Base-by-base conservation (phyloP, 1,140 invertebrate genomes). In the Pseudomyrmex pallidus region DNA sequence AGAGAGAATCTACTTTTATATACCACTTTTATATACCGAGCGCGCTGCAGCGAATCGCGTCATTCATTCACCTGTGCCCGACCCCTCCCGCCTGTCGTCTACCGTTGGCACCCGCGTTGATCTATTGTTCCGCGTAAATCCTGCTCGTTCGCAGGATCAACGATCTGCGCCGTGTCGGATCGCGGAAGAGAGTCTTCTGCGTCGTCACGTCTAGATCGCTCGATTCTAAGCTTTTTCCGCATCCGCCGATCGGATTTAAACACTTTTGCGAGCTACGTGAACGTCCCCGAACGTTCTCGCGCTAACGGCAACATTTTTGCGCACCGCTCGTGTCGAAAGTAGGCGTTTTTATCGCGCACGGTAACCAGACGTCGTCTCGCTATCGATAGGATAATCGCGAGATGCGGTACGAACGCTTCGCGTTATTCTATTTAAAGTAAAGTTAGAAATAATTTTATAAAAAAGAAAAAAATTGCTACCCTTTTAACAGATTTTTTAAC, bases 31-130 rank as follows among this genome's bases (percentile, higher is more conserved):
- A 35, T 35, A 35, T 35, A 35, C 35, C 35, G 35, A 35, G 35
- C 35, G 5, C 5, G 35, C 35, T 35, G 35, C 35, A 35, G 83
- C 78, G 61, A 82, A 84, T 89, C 90, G 76, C 90, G 90, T 91
- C 91, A 91, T 92, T 92, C 92, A 92, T 92, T 92, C 89, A 90
- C 84, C 87, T 84, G 85, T 76, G 56, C 46, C 82, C 74, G 74
- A 63, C 59, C 77, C 68, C 85, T 54, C 77, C 68, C 85, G 25
- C 82, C 77, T 57, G 52, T 85, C 62, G 22, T 61, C 59, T 66
- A 59, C 76, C 61, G 54, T n/a, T 17, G 56, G 13, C 66, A 50
- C 35, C 56, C 61, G 46, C 63, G 57, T 68, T 80, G 74, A 83
- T 85, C 89, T 85, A 87, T 91, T 85, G 90, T 90, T 87, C 67